Evolutionary conservation across 92 coral and sea anemone genomes (phyloP).

Genomic region (Umimayanthus kanabou): DNA sequence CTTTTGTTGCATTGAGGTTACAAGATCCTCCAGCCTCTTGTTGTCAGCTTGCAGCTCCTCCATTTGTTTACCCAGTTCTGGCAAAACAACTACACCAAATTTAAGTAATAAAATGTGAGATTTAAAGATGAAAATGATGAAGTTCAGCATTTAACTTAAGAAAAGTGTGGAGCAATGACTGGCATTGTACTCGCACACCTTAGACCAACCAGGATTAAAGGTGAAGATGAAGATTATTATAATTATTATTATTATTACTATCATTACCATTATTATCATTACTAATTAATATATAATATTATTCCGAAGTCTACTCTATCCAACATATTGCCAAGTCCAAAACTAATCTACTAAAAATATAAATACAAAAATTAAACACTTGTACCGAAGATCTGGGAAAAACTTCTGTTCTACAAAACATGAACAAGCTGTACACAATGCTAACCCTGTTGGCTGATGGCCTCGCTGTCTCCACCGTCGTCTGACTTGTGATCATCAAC

Average conservation of each 20-base stretch:
- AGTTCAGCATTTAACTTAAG: background rate
- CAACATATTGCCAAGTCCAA: too few relatives aligned
- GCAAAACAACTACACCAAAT: constrained; percentile 16
- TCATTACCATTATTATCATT: too few relatives aligned
- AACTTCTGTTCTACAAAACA: background rate
- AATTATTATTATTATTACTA: too few relatives aligned
- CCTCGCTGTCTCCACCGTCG: constrained; percentile 20
- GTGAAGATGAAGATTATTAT: too few relatives aligned
- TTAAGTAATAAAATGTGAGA: background rate
- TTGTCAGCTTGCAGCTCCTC: constrained; percentile 74
- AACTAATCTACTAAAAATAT: too few relatives aligned
- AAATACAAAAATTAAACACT: too few relatives aligned
- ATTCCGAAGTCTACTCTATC: too few relatives aligned
- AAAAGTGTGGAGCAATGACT: too few relatives aligned
- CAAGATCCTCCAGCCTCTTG: constrained; percentile 77
- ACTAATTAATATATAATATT: too few relatives aligned
- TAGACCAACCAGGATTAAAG: too few relatives aligned
- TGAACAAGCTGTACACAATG: background rate
- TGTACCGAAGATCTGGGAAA: too few relatives aligned
- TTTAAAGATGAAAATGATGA: background rate
- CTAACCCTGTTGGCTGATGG: constrained; percentile 12
- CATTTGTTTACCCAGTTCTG: constrained; percentile 42
- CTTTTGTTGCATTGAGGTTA: constrained; percentile 86
- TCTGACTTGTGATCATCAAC: constrained; percentile 1
- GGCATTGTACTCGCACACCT: too few relatives aligned